Evolutionary conservation across 2,888 invertebrate genomes (phyloP).

Genomic region (Exephanes ischioxanthus): DNA sequence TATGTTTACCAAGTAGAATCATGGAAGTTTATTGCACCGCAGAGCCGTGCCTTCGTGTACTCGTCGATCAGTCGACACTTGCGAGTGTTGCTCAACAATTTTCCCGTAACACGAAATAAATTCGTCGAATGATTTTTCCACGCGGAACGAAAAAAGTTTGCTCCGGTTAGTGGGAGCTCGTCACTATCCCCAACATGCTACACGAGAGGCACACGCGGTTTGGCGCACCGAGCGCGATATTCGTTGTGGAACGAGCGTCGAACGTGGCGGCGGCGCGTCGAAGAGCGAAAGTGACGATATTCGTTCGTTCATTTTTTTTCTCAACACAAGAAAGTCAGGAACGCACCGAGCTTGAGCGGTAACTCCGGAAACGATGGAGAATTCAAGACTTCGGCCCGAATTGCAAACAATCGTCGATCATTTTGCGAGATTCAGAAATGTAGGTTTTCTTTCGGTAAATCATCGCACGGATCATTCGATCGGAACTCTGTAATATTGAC

Average conservation of each 20-base stretch:
- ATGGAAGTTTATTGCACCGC: neutral
- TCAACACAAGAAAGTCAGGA: neutral
- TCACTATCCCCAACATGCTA: neutral
- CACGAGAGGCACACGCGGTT: neutral
- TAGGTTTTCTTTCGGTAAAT: slow-evolving; percentile 46
- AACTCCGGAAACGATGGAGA: slow-evolving; percentile 39
- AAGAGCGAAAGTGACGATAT: slow-evolving; percentile 1
- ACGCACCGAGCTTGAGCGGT: neutral
- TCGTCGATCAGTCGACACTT: too few relatives aligned
- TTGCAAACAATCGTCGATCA: slow-evolving; percentile 63
- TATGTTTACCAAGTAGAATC: slow-evolving; percentile 29
- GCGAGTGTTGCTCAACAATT: neutral
- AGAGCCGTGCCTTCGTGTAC: neutral
- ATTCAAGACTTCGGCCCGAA: slow-evolving; percentile 49
- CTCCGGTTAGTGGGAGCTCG: neutral
- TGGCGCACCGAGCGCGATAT: neutral
- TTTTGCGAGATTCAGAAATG: slow-evolving; percentile 58
- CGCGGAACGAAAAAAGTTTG: neutral
- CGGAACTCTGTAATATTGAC: neutral
- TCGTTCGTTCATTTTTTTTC: neutral
- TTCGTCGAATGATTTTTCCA: neutral
- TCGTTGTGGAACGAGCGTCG: neutral
- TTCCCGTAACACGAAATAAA: neutral
- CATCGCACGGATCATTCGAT: neutral
- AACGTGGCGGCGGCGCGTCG: slow-evolving; percentile 6